phyloP scores from a whole-genome alignment of 2,797 vertebrate genomes.

The Hemibagrus guttatus region DNA sequence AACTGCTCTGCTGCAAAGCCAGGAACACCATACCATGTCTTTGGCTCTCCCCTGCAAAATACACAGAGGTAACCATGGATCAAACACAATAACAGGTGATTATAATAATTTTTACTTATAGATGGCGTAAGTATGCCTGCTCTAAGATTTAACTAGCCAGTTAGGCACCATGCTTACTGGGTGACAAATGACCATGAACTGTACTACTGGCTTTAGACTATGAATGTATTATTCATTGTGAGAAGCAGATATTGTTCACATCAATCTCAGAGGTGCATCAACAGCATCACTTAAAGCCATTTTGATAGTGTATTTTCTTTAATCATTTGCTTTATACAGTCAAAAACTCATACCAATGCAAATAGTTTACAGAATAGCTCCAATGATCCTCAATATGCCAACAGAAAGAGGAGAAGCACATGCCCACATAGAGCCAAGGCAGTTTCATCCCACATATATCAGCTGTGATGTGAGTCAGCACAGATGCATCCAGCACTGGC shows the following conservation, averaged over 20 bases:
- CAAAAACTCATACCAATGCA: constrained; percentile 84
- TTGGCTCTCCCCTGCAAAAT: constrained; percentile 91
- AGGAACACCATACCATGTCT: constrained; percentile 98
- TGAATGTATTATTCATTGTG: background rate
- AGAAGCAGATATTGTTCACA: background rate
- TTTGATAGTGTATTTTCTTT: background rate
- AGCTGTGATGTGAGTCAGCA: constrained; percentile 93
- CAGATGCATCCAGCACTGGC: constrained; percentile 95
- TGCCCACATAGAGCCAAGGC: constrained; percentile 97
- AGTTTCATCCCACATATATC: constrained; percentile 99
- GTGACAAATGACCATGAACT: background rate
- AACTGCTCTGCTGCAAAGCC: constrained; percentile 94
- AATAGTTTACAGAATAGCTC: constrained; percentile 98
- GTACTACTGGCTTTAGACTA: background rate
- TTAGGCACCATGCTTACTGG: background rate
- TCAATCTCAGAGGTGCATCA: background rate
- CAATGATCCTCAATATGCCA: constrained; percentile 99
- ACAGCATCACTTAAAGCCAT: background rate
- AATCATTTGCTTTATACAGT: background rate
- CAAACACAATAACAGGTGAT: background rate
- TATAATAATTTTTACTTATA: too few relatives aligned
- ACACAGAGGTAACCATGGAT: constrained; percentile 16
- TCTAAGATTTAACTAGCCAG: background rate
- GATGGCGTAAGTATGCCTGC: background rate
- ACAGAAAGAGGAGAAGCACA: constrained; percentile 99